Evolutionary conservation across 2,797 vertebrate genomes (phyloP).

Genomic region (Spheniscus humboldti): DNA sequence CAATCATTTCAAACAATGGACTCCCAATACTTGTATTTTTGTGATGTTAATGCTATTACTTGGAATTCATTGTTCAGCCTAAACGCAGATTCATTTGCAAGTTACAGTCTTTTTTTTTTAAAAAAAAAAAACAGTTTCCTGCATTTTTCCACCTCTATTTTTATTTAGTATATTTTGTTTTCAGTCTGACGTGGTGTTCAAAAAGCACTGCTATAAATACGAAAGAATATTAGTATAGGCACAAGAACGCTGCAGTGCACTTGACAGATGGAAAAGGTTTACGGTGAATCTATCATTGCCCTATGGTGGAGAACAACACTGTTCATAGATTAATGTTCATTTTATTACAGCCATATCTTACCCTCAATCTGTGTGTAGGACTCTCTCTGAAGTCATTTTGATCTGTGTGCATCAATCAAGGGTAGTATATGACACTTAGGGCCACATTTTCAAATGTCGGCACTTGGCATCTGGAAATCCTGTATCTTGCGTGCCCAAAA

Average conservation of each 20-base stretch:
- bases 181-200: background rate
- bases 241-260: background rate
- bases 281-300: constrained; percentile 12
- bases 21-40: background rate
- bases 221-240: background rate
- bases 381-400: constrained; percentile 14
- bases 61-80: background rate
- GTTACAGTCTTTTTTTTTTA: background rate
- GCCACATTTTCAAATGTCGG: background rate
- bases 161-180: background rate
- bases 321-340: constrained; percentile 26
- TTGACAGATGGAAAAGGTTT: constrained; percentile 46
- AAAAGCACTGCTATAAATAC: background rate
- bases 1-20: background rate
- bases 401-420: constrained; percentile 1
- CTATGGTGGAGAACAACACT: constrained; percentile 19
- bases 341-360: constrained; percentile 37
- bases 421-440: background rate
- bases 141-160: background rate
- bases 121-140: background rate
- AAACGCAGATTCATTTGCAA: background rate
- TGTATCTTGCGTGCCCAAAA: background rate
- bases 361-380: background rate
- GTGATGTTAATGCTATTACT: background rate
- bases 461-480: background rate